phyloP scores from a whole-genome alignment of 1,140 invertebrate species.

The Nephila pilipes region DNA sequence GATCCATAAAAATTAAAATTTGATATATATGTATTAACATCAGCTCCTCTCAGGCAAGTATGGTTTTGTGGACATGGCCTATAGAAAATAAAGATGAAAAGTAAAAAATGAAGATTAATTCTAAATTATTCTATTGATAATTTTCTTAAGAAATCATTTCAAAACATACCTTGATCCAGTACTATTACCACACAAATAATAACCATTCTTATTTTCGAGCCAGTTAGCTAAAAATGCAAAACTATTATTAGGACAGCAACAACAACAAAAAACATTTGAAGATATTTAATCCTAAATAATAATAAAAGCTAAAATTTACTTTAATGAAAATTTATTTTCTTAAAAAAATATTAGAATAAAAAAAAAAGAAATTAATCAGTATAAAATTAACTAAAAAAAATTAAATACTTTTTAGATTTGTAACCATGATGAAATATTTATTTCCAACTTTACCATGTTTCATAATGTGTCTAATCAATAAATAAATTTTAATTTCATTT shows the following conservation, averaged over 20 bases:
- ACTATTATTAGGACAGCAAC: not conserved
- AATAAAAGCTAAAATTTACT: no score
- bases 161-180: slow-evolving; percentile 64
- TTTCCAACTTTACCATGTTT: no score
- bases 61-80: slow-evolving; percentile 63
- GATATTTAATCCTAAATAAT: no score
- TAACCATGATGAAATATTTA: no score
- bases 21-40: slow-evolving; percentile 68
- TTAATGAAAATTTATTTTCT: no score
- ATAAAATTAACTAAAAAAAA: no score
- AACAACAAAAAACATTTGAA: not conserved
- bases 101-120: not conserved
- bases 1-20: slow-evolving; percentile 75
- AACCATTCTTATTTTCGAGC: slow-evolving; percentile 68
- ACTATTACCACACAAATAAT: slow-evolving; percentile 70
- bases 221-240: slow-evolving; percentile 68
- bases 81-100: not conserved
- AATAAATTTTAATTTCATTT: no score
- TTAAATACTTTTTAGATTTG: no score
- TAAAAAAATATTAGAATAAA: no score
- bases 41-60: slow-evolving; percentile 68
- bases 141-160: not conserved
- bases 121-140: not conserved
- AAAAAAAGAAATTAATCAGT: no score
- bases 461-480: no score